Base-by-base conservation (phyloP, 2,888 invertebrate species). In the Drosophila vallismaia region DNA sequence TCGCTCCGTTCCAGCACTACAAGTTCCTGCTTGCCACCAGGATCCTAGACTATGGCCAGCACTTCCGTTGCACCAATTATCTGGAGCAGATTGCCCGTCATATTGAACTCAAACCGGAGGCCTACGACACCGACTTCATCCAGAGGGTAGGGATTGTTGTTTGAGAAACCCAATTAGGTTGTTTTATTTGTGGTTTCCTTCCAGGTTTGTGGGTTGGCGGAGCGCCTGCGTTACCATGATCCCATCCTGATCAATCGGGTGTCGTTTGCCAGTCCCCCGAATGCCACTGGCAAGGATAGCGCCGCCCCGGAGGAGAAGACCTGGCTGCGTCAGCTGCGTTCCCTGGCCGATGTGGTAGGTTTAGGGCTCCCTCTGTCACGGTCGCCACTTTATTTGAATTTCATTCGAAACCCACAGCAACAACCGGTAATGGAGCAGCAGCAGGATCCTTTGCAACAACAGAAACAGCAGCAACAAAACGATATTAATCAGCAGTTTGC, bases 11-110 rank as follows among this genome's bases (percentile, higher is more conserved):
- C 85, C 96, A 97, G 95, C 93, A 94, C 57, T 98, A 96, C 92
- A 98, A 98, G 93, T 95, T 95, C 90, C 90, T 98, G 75, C 92
- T 97, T 91, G 96, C 97, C 48, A 93, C 94, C 9, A 94, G 96
- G 72, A 93, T 98, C 86, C 93, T 95, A 5, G 96, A 97, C 86
- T 93, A 94, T 86, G 98, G 98, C 2, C 93, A 94, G 95, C 97
- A 57, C 92, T 98, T 74, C 93, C 95, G 75, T 7, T 82, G 82
- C 48, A 86, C 81, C 69, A 86, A 82, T 31, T 98, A 98, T 92
- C 94, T 95, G 88, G 98, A 98, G 93, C 94, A 94, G 81, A 94
- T 97, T 42, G 94, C 96, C 7, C 92, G 93, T 24, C 94, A 94
- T 63, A 93, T 97, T 44, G 92, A 94, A 45, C 75, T 82, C 29